A percentile compares a stretch with the other conserved stretches of the same genome.
Evolutionary conservation across 2,113 vertebrate genomes (phyloP).

Genomic region (Gobiocypris rarus): DNA sequence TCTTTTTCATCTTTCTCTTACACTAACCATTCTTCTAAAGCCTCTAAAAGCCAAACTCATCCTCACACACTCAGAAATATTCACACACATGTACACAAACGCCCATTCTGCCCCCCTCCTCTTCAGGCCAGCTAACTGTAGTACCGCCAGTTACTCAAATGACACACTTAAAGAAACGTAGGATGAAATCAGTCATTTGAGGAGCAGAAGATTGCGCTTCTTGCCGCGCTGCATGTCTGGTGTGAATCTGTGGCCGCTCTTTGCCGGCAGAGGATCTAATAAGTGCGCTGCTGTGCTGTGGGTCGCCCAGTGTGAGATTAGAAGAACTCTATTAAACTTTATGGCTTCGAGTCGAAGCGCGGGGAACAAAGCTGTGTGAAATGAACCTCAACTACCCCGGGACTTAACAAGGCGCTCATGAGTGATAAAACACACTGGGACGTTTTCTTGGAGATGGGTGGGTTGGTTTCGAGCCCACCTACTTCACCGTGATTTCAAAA

Average conservation of each 20-base stretch:
- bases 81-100: background rate
- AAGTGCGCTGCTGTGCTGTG: conserved; percentile 38
- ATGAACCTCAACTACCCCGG: conserved; percentile 56
- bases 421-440: conserved; percentile 52
- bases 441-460: conserved; percentile 28
- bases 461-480: conserved; percentile 31
- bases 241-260: conserved; percentile 38
- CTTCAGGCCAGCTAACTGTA: conserved; percentile 4
- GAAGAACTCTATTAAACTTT: conserved; percentile 60
- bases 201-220: conserved; percentile 40
- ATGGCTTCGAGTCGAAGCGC: conserved; percentile 46
- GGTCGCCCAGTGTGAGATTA: conserved; percentile 53
- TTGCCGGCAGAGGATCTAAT: conserved; percentile 41
- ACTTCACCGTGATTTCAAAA: background rate
- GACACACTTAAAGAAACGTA: conserved; percentile 40
- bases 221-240: conserved; percentile 20
- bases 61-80: background rate
- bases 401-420: conserved; percentile 55
- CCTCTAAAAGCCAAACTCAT: background rate
- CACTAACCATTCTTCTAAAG: background rate
- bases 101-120: background rate
- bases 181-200: conserved; percentile 45
- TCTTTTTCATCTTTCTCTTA: background rate
- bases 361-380: conserved; percentile 53
- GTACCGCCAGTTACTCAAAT: conserved; percentile 16